These are phyloP conservation scores for Gadopsis marmoratus DNA, from an alignment of 2,797 vertebrate genomes.

Conservation along the genomic window DNA sequence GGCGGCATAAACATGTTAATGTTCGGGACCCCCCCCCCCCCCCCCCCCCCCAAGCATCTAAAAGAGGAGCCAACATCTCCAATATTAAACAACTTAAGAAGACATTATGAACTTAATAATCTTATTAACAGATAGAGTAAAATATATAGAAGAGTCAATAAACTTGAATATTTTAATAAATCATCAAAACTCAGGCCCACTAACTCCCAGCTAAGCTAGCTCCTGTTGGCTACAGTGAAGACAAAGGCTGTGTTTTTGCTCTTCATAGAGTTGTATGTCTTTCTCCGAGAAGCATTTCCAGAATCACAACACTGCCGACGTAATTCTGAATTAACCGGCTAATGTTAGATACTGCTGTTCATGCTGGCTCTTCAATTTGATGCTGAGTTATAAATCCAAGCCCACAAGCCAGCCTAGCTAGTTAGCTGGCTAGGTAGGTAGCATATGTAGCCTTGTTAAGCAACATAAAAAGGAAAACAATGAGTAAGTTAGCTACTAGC, in stretches of 20 bases:
- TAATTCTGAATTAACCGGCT: neutral
- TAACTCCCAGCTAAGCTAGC: neutral
- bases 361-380: neutral
- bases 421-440: constrained; percentile 6
- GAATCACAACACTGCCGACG: neutral
- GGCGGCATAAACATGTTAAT: too few relatives aligned
- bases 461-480: neutral
- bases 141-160: neutral
- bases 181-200: neutral
- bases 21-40: too few relatives aligned
- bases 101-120: neutral
- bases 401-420: neutral
- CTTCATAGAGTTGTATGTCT: neutral
- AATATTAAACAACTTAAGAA: constrained; percentile 10
- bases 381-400: neutral
- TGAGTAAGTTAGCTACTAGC: neutral
- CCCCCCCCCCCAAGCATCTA: neutral
- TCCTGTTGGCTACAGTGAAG: too few relatives aligned
- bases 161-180: constrained; percentile 1
- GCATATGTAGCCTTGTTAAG: neutral
- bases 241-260: neutral
- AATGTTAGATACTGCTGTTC: neutral
- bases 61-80: neutral
- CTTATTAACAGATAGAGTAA: neutral
- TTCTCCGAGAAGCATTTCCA: neutral